phyloP scores from a whole-genome alignment of 2,888 invertebrate species.

The Troides oblongomaculatus region DNA sequence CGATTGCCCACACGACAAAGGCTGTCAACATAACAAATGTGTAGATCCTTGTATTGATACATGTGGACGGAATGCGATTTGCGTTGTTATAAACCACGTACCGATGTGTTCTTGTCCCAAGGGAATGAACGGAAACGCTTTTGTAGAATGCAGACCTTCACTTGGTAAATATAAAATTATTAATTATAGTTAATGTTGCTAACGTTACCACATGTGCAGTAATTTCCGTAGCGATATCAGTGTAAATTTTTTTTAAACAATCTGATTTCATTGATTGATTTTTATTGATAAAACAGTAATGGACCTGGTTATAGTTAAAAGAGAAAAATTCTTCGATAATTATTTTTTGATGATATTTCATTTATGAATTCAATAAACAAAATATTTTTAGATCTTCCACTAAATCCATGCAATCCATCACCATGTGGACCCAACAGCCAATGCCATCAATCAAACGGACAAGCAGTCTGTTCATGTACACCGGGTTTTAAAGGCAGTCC shows the following conservation, averaged over 20 bases:
- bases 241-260: background rate
- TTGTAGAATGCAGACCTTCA: conserved; percentile 78
- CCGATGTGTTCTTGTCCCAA: conserved; percentile 85
- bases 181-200: background rate
- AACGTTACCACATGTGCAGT: background rate
- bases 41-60: conserved; percentile 86
- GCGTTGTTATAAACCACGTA: conserved; percentile 86
- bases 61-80: conserved; percentile 85
- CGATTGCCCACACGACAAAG: conserved; percentile 83
- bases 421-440: conserved; percentile 89
- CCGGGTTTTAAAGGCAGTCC: conserved; percentile 86
- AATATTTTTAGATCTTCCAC: conserved; percentile 50
- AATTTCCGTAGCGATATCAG: too few species aligned
- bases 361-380: background rate
- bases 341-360: background rate
- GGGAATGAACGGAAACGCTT: conserved; percentile 84
- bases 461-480: conserved; percentile 87
- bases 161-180: conserved; percentile 62
- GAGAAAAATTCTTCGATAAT: background rate
- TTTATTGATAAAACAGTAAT: background rate
- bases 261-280: background rate
- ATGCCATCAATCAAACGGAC: conserved; percentile 84
- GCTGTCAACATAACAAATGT: conserved; percentile 85
- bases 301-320: too few species aligned
- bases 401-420: conserved; percentile 86